A percentile compares a stretch with the other conserved stretches of the same genome.
Evolutionary conservation across 2,888 invertebrate species (phyloP).

Genomic region (Agriopis leucophaearia): DNA sequence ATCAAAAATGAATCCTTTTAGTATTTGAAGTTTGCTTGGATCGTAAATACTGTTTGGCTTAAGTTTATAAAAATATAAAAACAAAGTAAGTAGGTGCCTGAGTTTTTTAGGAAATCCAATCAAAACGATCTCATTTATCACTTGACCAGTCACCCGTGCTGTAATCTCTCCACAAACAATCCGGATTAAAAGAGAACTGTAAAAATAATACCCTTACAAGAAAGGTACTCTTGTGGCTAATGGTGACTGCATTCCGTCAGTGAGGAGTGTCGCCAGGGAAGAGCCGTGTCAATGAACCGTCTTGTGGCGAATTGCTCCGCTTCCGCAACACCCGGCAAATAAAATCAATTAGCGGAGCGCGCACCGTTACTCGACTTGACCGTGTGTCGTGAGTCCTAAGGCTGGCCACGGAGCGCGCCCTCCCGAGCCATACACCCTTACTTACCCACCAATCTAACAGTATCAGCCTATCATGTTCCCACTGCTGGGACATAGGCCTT

Average conservation of each 20-base stretch:
- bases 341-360: slow-evolving; percentile 70
- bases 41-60: neutral
- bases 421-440: slow-evolving; percentile 11
- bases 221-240: slow-evolving; percentile 55
- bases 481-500: too few relatives aligned
- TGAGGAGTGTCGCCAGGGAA: slow-evolving; percentile 63
- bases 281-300: slow-evolving; percentile 77
- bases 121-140: slow-evolving; percentile 13
- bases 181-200: slow-evolving; percentile 50
- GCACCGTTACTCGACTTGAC: slow-evolving; percentile 58
- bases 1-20: slow-evolving; percentile 1
- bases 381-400: slow-evolving; percentile 31
- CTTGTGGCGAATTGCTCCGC: slow-evolving; percentile 70
- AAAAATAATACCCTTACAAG: slow-evolving; percentile 53
- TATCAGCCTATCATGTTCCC: too few relatives aligned
- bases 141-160: slow-evolving; percentile 8
- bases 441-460: slow-evolving; percentile 1
- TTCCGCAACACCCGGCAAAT: slow-evolving; percentile 72
- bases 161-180: slow-evolving; percentile 24
- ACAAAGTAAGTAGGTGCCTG: neutral
- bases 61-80: neutral
- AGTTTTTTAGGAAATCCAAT: slow-evolving; percentile 13
- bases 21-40: neutral
- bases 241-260: slow-evolving; percentile 71
- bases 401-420: slow-evolving; percentile 4